Base-by-base conservation (phyloP, 2,797 vertebrate species). In the Pogonophryne albipinna region DNA sequence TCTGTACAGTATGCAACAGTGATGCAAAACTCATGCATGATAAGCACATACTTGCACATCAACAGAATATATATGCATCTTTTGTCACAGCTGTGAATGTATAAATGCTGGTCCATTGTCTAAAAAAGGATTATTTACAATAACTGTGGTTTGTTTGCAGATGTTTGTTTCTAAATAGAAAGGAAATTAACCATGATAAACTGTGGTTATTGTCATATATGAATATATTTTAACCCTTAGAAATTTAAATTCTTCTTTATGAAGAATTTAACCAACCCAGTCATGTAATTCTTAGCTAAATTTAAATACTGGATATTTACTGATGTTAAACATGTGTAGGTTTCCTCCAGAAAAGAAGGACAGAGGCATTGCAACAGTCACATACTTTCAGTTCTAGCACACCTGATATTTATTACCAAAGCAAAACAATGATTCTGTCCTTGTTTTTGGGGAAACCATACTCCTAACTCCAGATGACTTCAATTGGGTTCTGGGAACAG, bases 71-170 rank as follows among this genome's bases (percentile, higher is more conserved):
- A 57, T 82, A 83, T 80, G 76, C 74, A 84, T 86, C 70, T 69
- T 66, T 82, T 74, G 76, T 86, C 88, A 84, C 86, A 88, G 80
- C 81, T 87, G 80, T 82, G 84, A 87, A 86, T 89, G 85, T 88
- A 78, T 75, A 67, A 83, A 56, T 59, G 68, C 76, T 72, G 74
- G 60, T 65, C n/a, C 4, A 6, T 41, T 68, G 45, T 55, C 53
- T 74, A 45, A 46, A n/a, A 10, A 62, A 45, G 42, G 42, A 79
- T 79, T 68, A 56, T 79, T 79, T 66, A 80, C 2, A 79, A 42
- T 65, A 66, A 79, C 17, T 65, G 62, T 52, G 41, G 58, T 69
- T 82, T 74, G 38, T 76, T 73, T 82, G 44, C 38, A 71, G 27
- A 49, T 27, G 5, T 42, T 59, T 78, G 72, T 55, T 58, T 53